phyloP scores from a whole-genome alignment of 35 echinoderm and acorn worm species.

The Anneissia japonica region DNA sequence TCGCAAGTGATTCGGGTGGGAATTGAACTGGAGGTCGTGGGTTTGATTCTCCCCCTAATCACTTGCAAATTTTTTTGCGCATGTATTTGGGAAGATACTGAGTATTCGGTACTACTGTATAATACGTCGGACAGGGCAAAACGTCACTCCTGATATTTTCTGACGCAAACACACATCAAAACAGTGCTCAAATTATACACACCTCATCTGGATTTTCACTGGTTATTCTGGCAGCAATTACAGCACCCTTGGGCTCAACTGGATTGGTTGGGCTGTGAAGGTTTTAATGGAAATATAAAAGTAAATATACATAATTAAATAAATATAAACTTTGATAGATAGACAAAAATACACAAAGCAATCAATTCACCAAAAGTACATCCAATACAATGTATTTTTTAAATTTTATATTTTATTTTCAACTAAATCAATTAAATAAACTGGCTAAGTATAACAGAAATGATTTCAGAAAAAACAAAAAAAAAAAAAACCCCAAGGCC shows the following conservation, averaged over 20 bases:
- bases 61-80: too few species aligned
- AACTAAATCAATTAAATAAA: too few species aligned
- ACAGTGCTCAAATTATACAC: too few species aligned
- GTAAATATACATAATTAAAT: neutral
- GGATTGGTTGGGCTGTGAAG: slow-evolving; percentile 50
- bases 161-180: too few species aligned
- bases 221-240: slow-evolving; percentile 90
- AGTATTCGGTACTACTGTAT: too few species aligned
- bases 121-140: too few species aligned
- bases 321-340: neutral
- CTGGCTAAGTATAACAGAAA: too few species aligned
- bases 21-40: too few species aligned
- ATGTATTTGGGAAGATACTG: too few species aligned
- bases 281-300: neutral
- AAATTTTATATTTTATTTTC: neutral
- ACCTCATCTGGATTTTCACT: slow-evolving; percentile 99
- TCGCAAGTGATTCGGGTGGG: too few species aligned
- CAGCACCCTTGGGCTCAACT: slow-evolving; percentile 79
- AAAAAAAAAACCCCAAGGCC: neutral
- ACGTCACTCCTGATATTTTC: too few species aligned
- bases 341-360: neutral
- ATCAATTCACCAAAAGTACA: neutral
- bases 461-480: neutral
- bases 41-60: too few species aligned
- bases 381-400: neutral